Evolutionary conservation across 2,888 invertebrate genomes (phyloP).

Genomic region (Torymus aiolomorphi): DNA sequence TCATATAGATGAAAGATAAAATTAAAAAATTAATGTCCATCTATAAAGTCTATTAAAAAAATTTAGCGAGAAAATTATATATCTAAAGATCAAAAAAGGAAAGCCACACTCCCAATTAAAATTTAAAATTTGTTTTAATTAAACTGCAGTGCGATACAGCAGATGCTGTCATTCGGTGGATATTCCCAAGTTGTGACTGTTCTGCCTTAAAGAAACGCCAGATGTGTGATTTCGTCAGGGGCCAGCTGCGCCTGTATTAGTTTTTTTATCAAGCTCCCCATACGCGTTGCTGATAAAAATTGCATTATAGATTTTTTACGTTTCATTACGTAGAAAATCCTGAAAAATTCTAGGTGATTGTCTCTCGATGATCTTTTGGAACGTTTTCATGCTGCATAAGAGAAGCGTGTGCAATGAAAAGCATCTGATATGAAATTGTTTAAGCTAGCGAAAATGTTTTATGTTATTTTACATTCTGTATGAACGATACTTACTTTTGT

Average conservation of each 20-base stretch:
- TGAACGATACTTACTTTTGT: too few species aligned
- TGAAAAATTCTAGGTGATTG: too few species aligned
- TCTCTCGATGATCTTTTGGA: too few species aligned
- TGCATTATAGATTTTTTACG: background rate
- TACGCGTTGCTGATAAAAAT: background rate
- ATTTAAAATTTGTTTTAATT: slow-evolving; percentile 23
- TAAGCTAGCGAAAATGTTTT: too few species aligned
- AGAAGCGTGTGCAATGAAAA: too few species aligned
- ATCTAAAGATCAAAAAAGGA: too few species aligned
- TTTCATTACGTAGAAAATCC: background rate
- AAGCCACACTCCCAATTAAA: background rate
- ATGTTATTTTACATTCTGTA: too few species aligned
- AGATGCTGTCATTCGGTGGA: slow-evolving; percentile 13
- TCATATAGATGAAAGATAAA: background rate
- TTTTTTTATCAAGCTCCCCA: slow-evolving; percentile 1
- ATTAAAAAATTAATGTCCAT: too few species aligned
- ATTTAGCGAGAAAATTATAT: too few species aligned
- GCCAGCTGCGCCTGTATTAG: slow-evolving; percentile 34
- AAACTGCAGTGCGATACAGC: background rate
- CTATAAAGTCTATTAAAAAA: too few species aligned
- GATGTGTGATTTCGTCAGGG: slow-evolving; percentile 29
- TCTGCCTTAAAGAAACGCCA: slow-evolving; percentile 15
- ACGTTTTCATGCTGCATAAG: too few species aligned
- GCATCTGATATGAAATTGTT: too few species aligned
- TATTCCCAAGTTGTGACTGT: slow-evolving; percentile 18